phyloP scores from a whole-genome alignment of 2,888 invertebrate genomes.

The Acleris sparsana region DNA sequence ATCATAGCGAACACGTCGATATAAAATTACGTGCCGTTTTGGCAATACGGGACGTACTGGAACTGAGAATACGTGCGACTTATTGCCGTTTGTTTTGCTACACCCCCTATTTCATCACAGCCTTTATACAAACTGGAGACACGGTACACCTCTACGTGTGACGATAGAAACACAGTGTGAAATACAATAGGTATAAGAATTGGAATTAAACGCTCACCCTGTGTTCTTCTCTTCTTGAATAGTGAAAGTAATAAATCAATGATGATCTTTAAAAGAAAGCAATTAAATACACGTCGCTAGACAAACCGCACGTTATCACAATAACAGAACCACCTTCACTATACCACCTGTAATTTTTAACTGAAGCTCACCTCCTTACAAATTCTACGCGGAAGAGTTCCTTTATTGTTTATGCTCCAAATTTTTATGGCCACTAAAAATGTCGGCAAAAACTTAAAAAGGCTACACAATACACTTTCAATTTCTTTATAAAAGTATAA shows the following conservation, averaged over 20 bases:
- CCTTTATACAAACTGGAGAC: slow-evolving; percentile 25
- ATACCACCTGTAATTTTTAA: slow-evolving; percentile 79
- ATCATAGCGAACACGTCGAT: slow-evolving; percentile 70
- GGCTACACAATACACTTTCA: slow-evolving; percentile 77
- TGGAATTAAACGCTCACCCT: slow-evolving; percentile 56
- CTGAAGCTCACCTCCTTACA: slow-evolving; percentile 66
- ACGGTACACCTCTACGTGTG: slow-evolving; percentile 7
- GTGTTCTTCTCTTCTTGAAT: slow-evolving; percentile 53
- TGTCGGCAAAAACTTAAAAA: slow-evolving; percentile 64
- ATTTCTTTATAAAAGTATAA: slow-evolving; percentile 77
- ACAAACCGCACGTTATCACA: slow-evolving; percentile 75
- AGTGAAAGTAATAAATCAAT: slow-evolving; percentile 74
- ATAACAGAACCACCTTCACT: slow-evolving; percentile 72
- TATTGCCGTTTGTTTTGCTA: slow-evolving; percentile 49
- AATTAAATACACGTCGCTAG: slow-evolving; percentile 64
- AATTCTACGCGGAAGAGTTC: slow-evolving; percentile 78
- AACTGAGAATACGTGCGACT: slow-evolving; percentile 61
- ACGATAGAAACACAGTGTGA: slow-evolving; percentile 42
- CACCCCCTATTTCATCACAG: slow-evolving; percentile 33
- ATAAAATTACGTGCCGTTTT: slow-evolving; percentile 72
- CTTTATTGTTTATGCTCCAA: slow-evolving; percentile 77
- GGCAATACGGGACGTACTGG: slow-evolving; percentile 57
- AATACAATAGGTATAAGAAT: slow-evolving; percentile 39
- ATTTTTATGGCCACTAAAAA: slow-evolving; percentile 75
- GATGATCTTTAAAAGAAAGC: slow-evolving; percentile 73